These are phyloP conservation scores for Actenoides lindsayi DNA, from an alignment of 2,113 vertebrate species.

Conservation along the genomic window DNA sequence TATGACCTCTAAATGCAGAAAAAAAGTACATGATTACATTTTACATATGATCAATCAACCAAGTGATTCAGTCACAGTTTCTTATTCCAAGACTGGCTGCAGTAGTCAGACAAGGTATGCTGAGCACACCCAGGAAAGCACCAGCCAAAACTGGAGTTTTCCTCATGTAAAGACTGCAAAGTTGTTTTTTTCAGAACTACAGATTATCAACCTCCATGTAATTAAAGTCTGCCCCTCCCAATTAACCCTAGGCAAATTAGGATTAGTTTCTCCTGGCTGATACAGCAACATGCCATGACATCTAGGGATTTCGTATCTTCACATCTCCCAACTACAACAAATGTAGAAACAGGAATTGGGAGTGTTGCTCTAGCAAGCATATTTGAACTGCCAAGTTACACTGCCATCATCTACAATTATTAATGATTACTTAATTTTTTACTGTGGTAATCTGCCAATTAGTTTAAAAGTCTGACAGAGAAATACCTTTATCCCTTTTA, in stretches of 20 bases:
- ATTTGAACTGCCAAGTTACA: background rate
- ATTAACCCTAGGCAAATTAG: conserved; percentile 44
- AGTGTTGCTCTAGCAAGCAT: conserved; percentile 1
- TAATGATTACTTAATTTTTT: background rate
- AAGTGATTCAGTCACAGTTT: background rate
- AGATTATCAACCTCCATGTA: conserved; percentile 30
- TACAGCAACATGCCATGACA: conserved; percentile 24
- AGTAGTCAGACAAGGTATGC: background rate
- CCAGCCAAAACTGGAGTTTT: background rate
- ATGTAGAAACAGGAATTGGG: background rate
- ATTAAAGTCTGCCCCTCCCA: conserved; percentile 52
- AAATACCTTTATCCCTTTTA: background rate
- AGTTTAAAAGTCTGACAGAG: background rate
- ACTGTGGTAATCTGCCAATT: background rate
- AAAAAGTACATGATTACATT: background rate
- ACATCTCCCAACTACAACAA: conserved; percentile 9
- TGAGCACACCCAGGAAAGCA: conserved; percentile 15
- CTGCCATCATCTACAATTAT: background rate
- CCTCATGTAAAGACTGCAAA: background rate
- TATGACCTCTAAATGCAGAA: background rate
- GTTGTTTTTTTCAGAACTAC: background rate
- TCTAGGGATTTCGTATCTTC: conserved; percentile 28
- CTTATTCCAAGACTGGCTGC: background rate
- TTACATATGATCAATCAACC: background rate
- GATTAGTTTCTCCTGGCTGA: conserved; percentile 16